A percentile compares a stretch with the other conserved stretches of the same genome.
phyloP scores from a whole-genome alignment of 35 echinoderm and acorn worm genomes.

The Lytechinus pictus region DNA sequence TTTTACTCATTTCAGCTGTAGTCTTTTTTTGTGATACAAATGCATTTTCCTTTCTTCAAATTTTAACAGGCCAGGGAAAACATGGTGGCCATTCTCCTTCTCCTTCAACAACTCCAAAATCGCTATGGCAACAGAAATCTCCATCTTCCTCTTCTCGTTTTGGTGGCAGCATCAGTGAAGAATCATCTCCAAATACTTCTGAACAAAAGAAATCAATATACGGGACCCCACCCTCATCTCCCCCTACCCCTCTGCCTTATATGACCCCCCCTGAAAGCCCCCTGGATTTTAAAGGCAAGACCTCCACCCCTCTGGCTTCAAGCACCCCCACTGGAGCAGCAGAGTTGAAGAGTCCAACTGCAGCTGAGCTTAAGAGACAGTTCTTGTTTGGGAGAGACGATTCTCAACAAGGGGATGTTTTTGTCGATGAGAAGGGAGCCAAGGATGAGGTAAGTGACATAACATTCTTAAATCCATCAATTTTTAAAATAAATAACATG shows the following conservation, averaged over 20 bases:
- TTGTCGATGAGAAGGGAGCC: not conserved
- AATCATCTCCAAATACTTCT: not conserved
- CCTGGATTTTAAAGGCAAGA: not conserved
- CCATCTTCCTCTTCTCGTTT: not conserved
- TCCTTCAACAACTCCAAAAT: constrained; percentile 20
- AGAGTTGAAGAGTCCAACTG: constrained; percentile 49
- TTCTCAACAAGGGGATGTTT: constrained; percentile 39
- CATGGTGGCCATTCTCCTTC: not conserved
- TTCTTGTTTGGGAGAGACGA: constrained; percentile 32
- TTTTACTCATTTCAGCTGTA: too few relatives aligned
- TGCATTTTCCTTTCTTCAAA: not conserved
- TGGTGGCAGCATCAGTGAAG: constrained; percentile 27
- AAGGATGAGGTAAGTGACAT: constrained; percentile 38
- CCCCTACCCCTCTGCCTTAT: constrained; percentile 25
- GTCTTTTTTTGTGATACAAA: too few relatives aligned
- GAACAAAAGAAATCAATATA: constrained; percentile 35
- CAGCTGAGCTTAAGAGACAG: constrained; percentile 28
- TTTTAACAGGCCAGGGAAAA: not conserved
- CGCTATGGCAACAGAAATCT: constrained; percentile 42
- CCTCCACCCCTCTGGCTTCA: not conserved
- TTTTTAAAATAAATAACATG: not conserved
- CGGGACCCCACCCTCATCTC: constrained; percentile 19
- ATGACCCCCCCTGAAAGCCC: constrained; percentile 34
- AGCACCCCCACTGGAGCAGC: constrained; percentile 22
- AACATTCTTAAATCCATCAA: not conserved